Conservation (phyloP, 2,888 invertebrate species). For the Kryphioiulus occultus region DNA sequence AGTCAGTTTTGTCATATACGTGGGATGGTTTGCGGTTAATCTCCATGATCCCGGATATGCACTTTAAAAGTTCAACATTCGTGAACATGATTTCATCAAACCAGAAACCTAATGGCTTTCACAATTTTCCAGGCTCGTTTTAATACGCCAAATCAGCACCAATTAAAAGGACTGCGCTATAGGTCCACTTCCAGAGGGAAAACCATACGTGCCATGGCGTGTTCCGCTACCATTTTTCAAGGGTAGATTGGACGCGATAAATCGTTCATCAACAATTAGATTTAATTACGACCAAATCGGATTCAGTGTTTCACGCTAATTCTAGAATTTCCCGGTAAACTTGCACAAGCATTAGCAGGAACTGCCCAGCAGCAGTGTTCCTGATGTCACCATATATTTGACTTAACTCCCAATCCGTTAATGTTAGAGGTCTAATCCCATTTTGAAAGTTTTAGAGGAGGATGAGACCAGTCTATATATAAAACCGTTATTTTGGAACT, state of each 20-base stretch:
- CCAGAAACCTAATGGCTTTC: background rate
- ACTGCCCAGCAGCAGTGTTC: too few relatives aligned
- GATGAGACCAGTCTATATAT: too few relatives aligned
- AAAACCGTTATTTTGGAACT: too few relatives aligned
- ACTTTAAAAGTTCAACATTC: background rate
- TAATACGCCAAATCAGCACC: background rate
- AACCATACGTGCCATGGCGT: background rate
- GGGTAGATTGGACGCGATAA: background rate
- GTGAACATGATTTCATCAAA: background rate
- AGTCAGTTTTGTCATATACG: background rate
- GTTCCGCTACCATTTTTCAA: background rate
- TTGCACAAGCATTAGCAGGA: background rate
- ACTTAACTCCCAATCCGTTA: too few relatives aligned
- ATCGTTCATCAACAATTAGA: background rate
- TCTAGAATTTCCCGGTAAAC: background rate
- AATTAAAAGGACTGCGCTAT: background rate
- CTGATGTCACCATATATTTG: too few relatives aligned
- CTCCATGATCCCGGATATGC: background rate
- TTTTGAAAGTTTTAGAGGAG: too few relatives aligned
- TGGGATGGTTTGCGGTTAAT: background rate
- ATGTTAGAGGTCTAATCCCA: too few relatives aligned
- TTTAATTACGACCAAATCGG: background rate
- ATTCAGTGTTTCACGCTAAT: too few relatives aligned
- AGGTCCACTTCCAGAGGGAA: background rate
- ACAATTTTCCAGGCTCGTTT: background rate